Percentiles rank a stretch among this genome's conserved stretches.
phyloP scores from a whole-genome alignment of 2,797 vertebrate species.

The Pantherophis alleghaniensis region DNA sequence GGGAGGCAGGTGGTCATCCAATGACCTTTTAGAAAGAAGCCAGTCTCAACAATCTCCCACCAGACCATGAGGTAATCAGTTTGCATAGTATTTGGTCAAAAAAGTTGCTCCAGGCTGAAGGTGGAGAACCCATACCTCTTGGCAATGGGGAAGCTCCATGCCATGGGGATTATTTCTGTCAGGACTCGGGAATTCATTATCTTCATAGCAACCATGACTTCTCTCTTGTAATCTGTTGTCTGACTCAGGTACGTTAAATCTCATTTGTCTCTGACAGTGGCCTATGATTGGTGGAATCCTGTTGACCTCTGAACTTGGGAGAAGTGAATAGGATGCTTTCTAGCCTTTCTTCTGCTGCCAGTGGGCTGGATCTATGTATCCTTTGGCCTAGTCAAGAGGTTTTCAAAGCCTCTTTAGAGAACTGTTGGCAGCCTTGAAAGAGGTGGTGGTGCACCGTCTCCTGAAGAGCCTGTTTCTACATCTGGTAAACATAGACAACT shows the following conservation, averaged over 20 bases:
- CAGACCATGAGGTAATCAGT: neutral
- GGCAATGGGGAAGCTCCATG: neutral
- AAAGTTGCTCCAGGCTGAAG: neutral
- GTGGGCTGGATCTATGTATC: neutral
- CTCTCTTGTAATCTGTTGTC: neutral
- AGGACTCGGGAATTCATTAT: neutral
- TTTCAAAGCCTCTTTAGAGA: neutral
- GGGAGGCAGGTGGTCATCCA: neutral
- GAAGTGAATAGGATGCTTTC: neutral
- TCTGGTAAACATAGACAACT: neutral
- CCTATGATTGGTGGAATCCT: neutral
- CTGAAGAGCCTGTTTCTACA: neutral
- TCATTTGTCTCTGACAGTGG: neutral
- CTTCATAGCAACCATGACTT: neutral
- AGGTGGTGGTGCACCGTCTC: neutral
- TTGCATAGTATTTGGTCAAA: neutral
- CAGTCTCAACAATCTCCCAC: neutral
- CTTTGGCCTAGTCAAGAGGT: neutral
- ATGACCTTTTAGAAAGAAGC: neutral
- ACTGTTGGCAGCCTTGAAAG: neutral
- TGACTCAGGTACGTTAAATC: neutral
- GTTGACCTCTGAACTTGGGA: neutral
- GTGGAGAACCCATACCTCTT: neutral
- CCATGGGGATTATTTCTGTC: neutral
- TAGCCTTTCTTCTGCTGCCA: neutral